phyloP scores from a whole-genome alignment of 2,797 vertebrate species.

The Aeoliscus strigatus region DNA sequence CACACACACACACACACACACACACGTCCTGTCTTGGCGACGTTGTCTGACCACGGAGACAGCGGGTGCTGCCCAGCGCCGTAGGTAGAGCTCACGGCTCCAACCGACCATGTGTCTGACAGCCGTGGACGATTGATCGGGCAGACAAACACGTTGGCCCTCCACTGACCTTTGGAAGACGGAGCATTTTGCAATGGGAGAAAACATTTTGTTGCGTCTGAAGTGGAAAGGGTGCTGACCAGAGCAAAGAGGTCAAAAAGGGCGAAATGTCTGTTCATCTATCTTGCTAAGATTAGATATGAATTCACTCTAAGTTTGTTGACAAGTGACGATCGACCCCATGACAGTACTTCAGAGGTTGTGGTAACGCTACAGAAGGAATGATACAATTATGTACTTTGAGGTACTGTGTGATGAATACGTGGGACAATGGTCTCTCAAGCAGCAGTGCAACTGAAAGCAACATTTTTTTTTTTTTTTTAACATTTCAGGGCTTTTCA shows the following conservation, averaged over 20 bases:
- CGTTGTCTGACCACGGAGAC: conserved; percentile 74
- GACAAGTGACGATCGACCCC: no score
- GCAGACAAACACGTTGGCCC: conserved; percentile 66
- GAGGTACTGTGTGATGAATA: conserved; percentile 13
- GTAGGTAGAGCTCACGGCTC: conserved; percentile 51
- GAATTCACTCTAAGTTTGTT: no score
- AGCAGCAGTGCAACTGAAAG: conserved; percentile 3
- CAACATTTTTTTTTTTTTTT: no score
- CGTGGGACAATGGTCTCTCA: conserved; percentile 11
- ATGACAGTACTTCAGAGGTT: no score
- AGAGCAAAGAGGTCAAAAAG: conserved; percentile 20
- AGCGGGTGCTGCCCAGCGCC: conserved; percentile 27
- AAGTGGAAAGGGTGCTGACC: conserved; percentile 13
- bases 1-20: no score
- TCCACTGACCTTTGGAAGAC: conserved; percentile 74
- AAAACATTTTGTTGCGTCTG: conserved; percentile 38
- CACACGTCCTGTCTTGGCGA: conserved; percentile 54
- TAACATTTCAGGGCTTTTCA: no score
- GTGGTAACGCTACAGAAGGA: no score
- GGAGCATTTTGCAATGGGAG: conserved; percentile 23
- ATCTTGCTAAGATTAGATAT: no score
- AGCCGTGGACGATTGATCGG: conserved; percentile 78
- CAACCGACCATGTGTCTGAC: conserved; percentile 75
- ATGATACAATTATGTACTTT: no score
- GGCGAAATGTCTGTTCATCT: conserved; percentile 32